Base-by-base conservation (phyloP, 2,113 vertebrate genomes). In the Mus spicilegus region DNA sequence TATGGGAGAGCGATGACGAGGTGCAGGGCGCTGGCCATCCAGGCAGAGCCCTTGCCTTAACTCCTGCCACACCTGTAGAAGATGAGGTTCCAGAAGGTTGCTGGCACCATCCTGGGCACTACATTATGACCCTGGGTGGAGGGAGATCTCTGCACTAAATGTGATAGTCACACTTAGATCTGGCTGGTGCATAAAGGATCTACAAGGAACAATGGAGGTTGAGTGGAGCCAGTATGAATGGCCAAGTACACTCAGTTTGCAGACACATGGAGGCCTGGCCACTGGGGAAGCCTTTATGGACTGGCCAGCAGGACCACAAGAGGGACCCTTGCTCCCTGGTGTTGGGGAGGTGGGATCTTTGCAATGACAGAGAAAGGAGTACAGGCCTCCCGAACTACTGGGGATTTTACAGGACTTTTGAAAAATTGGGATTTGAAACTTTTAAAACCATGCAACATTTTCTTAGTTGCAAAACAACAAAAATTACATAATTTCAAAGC, bases 161-260 rank as follows among this genome's bases (percentile, higher is more conserved):
- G 70, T n/a, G 12, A 0, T 20, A 8, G 36, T 28, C 20, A 13
- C 8, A 70, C 76, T 73, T 63, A 58, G 78, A 17, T 0, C 10
- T 33, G 42, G 36, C 46, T 11, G 2, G 67, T 13, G 17, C 14
- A 0, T 51, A 10, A 54, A 26, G 73, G 33, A 20, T 1, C 24
- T 14, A 26, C 49, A 39, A 5, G 1, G 24, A 77, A 42, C 1
- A 0, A 22, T 39, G 17, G 26, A 81, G 70, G 30, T 28, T n/a
- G 12, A n/a, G n/a, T 0, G 0, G 33, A 42, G 10, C 6, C 63
- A 9, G 9, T 0, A 28, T 39, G 28, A 20, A 42, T 10, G 20
- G 14, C 65, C 9, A 39, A 39, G 39, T 3, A 0, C 22, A 39
- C 17, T 7, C 26, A 36, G 72, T 67, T 89, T 70, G 42, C 1